Base-by-base conservation (phyloP, 2,888 invertebrate genomes). In the Chrysotoxum bicinctum region DNA sequence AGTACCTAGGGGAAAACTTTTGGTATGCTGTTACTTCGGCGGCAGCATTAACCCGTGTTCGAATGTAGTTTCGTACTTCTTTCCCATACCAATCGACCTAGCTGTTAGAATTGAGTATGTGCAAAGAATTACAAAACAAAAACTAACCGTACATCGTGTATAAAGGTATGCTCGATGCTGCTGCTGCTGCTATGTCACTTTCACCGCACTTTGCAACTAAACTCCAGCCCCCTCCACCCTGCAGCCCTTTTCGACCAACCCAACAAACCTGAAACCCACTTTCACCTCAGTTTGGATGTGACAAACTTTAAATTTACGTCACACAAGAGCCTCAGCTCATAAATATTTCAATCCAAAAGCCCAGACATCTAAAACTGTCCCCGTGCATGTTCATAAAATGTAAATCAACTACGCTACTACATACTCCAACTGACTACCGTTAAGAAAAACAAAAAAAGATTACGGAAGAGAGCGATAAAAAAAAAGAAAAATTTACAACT, bases 321-420 rank as follows among this genome's bases (percentile, higher is more conserved):
- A 70, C 66, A 75, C 45, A 68, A 60, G 45, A 84, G 75, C 79
- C 66, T 58, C 66, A 76, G 85, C 76, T 85, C 85, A 85, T 85
- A 85, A 85, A 85, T 85, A 85, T 85, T 81, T 85, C 76, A 85
- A 85, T 81, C 81, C 62, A 76, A 85, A 73, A 76, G 69, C 85
- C 76, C 85, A 85, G 85, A 81, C 85, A 73, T 81, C 81, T 85
- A 81, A 85, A 85, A 81, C 70, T 85, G 76, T 80, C 85, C 77
- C 62, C 35, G 72, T 85, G 76, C 80, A 80, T 80, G 84, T 85
- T 77, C 62, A 54, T 48, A 81, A 81, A 77, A 81, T 81, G 81
- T 85, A 85, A 85, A 85, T 85, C 85, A 85, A 85, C 81, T 56
- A 30, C 23, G 9, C 6, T 26, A 14, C 23, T 75, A 54, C 58